Conservation (phyloP, 2,797 vertebrate genomes). For the Chelmon rostratus region DNA sequence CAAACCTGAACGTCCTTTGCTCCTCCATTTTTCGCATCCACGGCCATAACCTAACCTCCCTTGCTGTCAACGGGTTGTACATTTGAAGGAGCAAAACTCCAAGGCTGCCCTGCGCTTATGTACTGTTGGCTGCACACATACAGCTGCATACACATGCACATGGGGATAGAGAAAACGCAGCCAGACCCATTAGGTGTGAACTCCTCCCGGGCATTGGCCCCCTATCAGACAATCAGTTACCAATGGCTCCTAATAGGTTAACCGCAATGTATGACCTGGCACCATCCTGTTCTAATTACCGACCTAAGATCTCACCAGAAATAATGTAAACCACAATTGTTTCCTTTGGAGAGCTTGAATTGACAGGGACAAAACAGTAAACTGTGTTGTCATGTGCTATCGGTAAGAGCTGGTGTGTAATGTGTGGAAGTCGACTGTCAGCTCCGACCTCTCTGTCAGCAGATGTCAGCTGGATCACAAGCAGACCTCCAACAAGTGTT, state of each 20-base stretch:
- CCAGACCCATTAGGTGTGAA: slow-evolving; percentile 82
- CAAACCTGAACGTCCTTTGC: slow-evolving; percentile 27
- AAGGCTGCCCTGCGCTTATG: slow-evolving; percentile 26
- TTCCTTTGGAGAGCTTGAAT: slow-evolving; percentile 36
- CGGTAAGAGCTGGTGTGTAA: slow-evolving; percentile 42
- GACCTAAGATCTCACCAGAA: slow-evolving; percentile 16
- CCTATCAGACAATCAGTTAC: slow-evolving; percentile 85
- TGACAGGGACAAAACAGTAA: neutral
- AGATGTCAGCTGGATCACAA: slow-evolving; percentile 54
- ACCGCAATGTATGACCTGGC: slow-evolving; percentile 78
- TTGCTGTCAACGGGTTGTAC: slow-evolving; percentile 28
- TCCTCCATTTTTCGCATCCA: slow-evolving; percentile 24
- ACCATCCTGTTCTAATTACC: slow-evolving; percentile 25
- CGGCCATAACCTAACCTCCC: slow-evolving; percentile 29
- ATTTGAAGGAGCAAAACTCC: slow-evolving; percentile 33
- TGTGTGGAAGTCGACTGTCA: slow-evolving; percentile 55
- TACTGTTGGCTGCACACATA: slow-evolving; percentile 24
- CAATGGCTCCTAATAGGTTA: slow-evolving; percentile 83
- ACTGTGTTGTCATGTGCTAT: slow-evolving; percentile 44
- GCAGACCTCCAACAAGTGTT: slow-evolving; percentile 37
- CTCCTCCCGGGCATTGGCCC: slow-evolving; percentile 72
- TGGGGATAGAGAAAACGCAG: slow-evolving; percentile 22
- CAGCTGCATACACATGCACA: slow-evolving; percentile 5
- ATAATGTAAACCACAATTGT: slow-evolving; percentile 13
- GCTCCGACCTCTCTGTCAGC: slow-evolving; percentile 52